Conservation (phyloP, 2,888 invertebrate species). For the Leptinotarsa rubiginosa region DNA sequence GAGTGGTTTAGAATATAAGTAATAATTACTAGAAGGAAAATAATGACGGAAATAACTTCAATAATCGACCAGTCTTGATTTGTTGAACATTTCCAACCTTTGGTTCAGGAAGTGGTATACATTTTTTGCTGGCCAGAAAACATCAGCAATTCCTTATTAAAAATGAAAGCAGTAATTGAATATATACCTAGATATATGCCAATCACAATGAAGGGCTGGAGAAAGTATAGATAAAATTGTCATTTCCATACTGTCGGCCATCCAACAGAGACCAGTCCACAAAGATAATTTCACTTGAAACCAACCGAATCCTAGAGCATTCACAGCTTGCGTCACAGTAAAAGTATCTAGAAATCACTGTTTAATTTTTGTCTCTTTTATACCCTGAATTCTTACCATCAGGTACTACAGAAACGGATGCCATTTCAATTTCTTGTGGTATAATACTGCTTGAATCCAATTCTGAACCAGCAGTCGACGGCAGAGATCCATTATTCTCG, state of each 20-base stretch:
- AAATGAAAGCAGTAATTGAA: neutral
- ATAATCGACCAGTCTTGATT: no score
- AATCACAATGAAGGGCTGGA: constrained; percentile 93
- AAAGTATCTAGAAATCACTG: constrained; percentile 78
- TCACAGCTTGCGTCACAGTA: constrained; percentile 88
- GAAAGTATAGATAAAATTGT: constrained; percentile 94
- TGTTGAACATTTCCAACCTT: no score
- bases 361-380: neutral
- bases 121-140: no score
- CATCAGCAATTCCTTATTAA: no score
- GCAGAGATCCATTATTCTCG: constrained; percentile 63
- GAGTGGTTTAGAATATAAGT: no score
- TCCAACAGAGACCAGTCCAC: constrained; percentile 90
- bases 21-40: no score
- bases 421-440: constrained; percentile 80
- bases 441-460: constrained; percentile 68
- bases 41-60: no score
- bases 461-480: constrained; percentile 56
- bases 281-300: constrained; percentile 89
- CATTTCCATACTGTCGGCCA: constrained; percentile 99
- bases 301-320: constrained; percentile 88
- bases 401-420: constrained; percentile 82
- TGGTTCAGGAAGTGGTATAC: no score
- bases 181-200: constrained; percentile 82
- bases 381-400: constrained; percentile 72